Percentiles rank a stretch among this genome's conserved stretches.
Evolutionary conservation across 2,113 vertebrate species (phyloP).

Genomic region (Apodemus speciosus): DNA sequence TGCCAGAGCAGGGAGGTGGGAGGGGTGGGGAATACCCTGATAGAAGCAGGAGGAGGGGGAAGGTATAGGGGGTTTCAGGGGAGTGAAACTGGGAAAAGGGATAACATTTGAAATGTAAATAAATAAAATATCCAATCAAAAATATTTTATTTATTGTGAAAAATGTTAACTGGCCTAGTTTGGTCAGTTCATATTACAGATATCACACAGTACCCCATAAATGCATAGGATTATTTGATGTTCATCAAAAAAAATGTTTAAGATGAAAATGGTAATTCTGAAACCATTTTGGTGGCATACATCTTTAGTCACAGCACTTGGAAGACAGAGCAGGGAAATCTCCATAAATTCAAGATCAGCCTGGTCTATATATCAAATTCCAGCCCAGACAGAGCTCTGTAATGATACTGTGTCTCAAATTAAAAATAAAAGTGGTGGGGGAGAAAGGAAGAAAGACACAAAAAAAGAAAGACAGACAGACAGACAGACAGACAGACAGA

Average conservation of each 20-base stretch:
- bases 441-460: background rate
- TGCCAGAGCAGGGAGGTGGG: too few relatives aligned
- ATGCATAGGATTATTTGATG: background rate
- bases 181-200: background rate
- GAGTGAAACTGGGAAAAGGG: too few relatives aligned
- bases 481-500: rapidly evolving
- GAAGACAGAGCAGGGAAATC: background rate
- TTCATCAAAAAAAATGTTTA: background rate
- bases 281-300: background rate
- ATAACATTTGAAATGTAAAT: too few relatives aligned
- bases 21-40: too few relatives aligned
- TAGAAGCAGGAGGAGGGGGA: too few relatives aligned
- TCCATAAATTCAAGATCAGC: background rate
- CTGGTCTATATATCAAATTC: background rate
- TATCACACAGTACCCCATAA: background rate
- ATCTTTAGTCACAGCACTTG: background rate
- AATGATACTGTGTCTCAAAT: background rate
- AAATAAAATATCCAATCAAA: too few relatives aligned
- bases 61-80: too few relatives aligned
- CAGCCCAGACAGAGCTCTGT: background rate
- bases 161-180: background rate
- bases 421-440: background rate
- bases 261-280: background rate
- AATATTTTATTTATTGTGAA: too few relatives aligned
- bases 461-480: rapidly evolving